Conservation (phyloP, 2,113 vertebrate genomes). For the Shinisaurus crocodilurus region DNA sequence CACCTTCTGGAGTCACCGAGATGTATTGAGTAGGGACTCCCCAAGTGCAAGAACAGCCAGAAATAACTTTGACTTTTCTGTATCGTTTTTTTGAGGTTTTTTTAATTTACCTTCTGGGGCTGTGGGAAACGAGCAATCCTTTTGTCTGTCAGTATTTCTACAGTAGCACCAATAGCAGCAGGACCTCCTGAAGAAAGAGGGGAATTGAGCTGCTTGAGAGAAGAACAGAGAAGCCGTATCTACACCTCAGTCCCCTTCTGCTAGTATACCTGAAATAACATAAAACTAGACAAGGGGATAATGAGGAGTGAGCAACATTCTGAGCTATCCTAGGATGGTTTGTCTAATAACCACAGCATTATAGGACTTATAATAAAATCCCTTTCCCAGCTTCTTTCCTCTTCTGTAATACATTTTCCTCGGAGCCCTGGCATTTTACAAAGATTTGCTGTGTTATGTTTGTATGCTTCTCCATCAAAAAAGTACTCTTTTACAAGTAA, state of each 20-base stretch:
- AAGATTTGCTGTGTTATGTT: not conserved
- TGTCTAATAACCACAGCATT: constrained; percentile 3
- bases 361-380: not conserved
- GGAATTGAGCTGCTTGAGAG: constrained; percentile 34
- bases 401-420: not conserved
- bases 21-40: constrained; percentile 82
- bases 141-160: constrained; percentile 78
- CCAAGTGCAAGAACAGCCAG: constrained; percentile 69
- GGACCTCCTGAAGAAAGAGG: constrained; percentile 50
- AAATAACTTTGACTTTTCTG: constrained; percentile 80
- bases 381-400: constrained; percentile 16
- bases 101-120: constrained; percentile 81
- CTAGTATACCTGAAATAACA: constrained; percentile 33
- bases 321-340: not conserved
- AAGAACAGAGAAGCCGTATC: constrained; percentile 22
- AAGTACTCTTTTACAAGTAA: not conserved
- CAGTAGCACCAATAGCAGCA: constrained; percentile 3
- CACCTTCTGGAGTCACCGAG: constrained; percentile 78
- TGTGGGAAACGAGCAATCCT: constrained; percentile 76
- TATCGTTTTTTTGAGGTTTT: constrained; percentile 54
- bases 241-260: constrained; percentile 37
- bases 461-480: not conserved
- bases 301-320: constrained; percentile 41
- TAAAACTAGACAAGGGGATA: constrained; percentile 5
- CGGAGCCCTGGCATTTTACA: not conserved